Base-by-base conservation (phyloP, 2,888 invertebrate species). In the Dastarcus helophoroides region DNA sequence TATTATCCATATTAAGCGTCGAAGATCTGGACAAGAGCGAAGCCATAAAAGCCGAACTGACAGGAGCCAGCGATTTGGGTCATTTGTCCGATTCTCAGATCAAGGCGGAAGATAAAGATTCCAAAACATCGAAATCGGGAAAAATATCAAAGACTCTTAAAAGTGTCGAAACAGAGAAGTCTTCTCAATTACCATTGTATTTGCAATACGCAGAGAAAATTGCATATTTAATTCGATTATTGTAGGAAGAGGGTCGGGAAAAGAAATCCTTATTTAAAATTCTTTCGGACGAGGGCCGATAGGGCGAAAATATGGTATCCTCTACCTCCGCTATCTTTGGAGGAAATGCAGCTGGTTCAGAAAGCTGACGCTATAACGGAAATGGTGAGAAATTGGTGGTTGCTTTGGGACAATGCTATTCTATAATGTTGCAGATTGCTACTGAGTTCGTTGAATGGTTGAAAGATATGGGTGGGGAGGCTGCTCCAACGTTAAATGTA, bases 381-480 rank as follows among this genome's bases (percentile, higher is more conserved):
- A 45, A 37, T 42, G 34, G 56, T 56, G 47, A 26, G 27, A 14
- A 10, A n/a, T 19, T 7, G 19, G 19, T 19, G n/a, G 6, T 19
- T 19, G n/a, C n/a, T 19, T 19, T n/a, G n/a, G n/a, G n/a, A n/a
- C n/a, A n/a, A n/a, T n/a, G n/a, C n/a, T 26, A 9, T 6, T 26
- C 14, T 8, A 4, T 29, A 7, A 15, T 24, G 26, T 44, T 44
- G 11, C 34, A 60, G 59, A 58, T 61, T 14, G 58, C 60, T 4
- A 41, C 43, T 10, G 51, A 57, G 33, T 62, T 60, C 37, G 50
- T 58, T n/a, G 47, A 54, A 14, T 61, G 61, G 61, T 39, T 60
- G 31, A 43, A 49, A 23, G 42, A 41, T 7, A 33, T 51, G 21
- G 56, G 57, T 2, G 50, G 53, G 2, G 47, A 50, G 25, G 41